Evolutionary conservation across 1,140 invertebrate species (phyloP), one percentile per base, ranked within the genome.

Genomic region (Cecropterus lyciades): DNA sequence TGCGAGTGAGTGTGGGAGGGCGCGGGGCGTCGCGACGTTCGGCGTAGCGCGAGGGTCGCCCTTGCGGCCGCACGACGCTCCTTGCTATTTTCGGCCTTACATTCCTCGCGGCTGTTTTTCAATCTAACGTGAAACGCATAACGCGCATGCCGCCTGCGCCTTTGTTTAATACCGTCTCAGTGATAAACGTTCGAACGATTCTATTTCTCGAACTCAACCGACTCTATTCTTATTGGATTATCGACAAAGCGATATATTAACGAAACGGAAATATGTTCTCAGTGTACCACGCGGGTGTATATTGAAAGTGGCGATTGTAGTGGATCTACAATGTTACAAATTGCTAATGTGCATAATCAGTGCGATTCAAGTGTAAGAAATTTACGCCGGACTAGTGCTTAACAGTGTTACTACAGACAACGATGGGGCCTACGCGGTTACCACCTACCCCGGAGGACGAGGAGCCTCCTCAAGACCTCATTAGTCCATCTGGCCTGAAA

Each of bases 61-160:
- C 88, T 89, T 91, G 86, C 76, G 79, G 73, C 77, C 80, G 81
- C 81, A 80, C 85, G 85, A 87, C 89, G 87, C 83, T 91, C 78
- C 82, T 83, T 77, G 86, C 89, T 91, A 91, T 91, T 91, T 91
- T 90, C 80, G 87, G 87, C 82, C 80, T 83, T 86, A 84, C 87
- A 91, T 91, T 91, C 89, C 89, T 83, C 78, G 66, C 77, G 84
- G 82, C 82, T 88, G 89, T 85, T 89, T 90, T 89, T 84, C 89
- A 87, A 89, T 89, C 87, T 89, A 89, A 90, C 84, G 86, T 88
- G 87, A 77, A 90, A 87, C 87, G 86, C 80, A 85, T 84, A 89
- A 83, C 85, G 85, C 77, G 82, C 78, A 73, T 75, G 87, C 81
- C 80, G 87, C 75, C 71, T 77, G 75, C 67, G 82, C 67, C 81